Conservation (phyloP, 2,888 invertebrate species). For the Agrochola litura region DNA sequence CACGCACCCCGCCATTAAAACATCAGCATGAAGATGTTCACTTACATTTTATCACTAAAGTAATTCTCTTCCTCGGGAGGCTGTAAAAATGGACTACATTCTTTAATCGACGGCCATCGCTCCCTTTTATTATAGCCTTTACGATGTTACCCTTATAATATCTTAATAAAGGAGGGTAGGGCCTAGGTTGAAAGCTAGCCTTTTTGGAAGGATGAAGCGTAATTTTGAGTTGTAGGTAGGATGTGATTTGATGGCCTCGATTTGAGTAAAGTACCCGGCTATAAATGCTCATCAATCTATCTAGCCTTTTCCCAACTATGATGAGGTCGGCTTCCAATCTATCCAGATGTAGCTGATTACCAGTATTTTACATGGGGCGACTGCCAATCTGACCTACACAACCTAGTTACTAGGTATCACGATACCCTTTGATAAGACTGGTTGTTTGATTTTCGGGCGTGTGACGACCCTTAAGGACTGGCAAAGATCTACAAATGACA, state of each 20-base stretch:
- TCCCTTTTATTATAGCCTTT: constrained; percentile 60
- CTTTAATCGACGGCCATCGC: constrained; percentile 59
- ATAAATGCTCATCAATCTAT: background rate
- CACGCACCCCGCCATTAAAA: constrained; percentile 16
- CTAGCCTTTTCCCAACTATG: background rate
- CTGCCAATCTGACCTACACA: background rate
- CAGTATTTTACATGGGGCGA: no score
- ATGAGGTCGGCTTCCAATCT: background rate
- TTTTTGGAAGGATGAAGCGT: constrained; percentile 1
- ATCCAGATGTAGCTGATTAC: background rate
- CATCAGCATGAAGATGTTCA: constrained; percentile 32
- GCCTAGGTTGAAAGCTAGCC: constrained; percentile 22
- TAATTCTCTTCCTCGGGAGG: constrained; percentile 51
- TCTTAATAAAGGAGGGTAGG: constrained; percentile 58
- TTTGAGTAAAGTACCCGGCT: background rate
- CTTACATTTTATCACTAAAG: constrained; percentile 54
- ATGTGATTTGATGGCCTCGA: constrained; percentile 24
- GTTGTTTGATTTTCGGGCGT: no score
- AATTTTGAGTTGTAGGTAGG: constrained; percentile 6
- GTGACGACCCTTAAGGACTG: no score
- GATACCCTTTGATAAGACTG: no score
- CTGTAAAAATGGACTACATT: constrained; percentile 55
- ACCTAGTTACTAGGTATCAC: background rate
- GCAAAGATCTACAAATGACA: no score
- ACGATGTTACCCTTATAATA: constrained; percentile 63